A percentile compares a stretch with the other conserved stretches of the same genome.
Conservation (phyloP, 2,797 vertebrate genomes). For the Melanotaenia pygmaea region DNA sequence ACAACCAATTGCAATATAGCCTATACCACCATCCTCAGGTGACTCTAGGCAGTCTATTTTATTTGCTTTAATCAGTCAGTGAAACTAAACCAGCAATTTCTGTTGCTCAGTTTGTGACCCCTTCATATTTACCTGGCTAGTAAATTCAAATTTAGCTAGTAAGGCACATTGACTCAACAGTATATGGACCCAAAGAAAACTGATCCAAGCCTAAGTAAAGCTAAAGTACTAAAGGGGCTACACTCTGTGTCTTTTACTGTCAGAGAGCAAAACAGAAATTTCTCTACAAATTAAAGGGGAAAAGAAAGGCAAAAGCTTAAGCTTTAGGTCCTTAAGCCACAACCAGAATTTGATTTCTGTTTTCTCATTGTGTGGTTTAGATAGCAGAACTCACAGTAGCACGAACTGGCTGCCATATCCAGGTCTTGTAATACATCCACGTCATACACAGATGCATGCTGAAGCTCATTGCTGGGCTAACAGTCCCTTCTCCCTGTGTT, state of each 20-base stretch:
- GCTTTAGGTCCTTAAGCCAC: neutral
- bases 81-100: neutral
- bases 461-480: slow-evolving; percentile 76
- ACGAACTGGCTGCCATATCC: slow-evolving; percentile 51
- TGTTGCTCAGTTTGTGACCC: neutral
- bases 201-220: neutral
- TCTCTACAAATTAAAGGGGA: neutral
- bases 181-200: neutral
- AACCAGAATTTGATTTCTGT: neutral
- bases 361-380: neutral
- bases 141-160: neutral
- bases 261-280: neutral
- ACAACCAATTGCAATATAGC: neutral
- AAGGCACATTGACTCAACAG: neutral
- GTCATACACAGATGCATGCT: slow-evolving; percentile 6
- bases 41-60: neutral
- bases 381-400: neutral
- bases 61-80: neutral
- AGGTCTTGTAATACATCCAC: slow-evolving; percentile 75
- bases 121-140: neutral
- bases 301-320: neutral
- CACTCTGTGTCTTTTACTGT: neutral
- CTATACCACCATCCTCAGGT: neutral
- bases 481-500: slow-evolving; percentile 92
- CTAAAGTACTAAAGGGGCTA: neutral